Conservation (phyloP, 1,140 invertebrate species). For the Asobara japonica region DNA sequence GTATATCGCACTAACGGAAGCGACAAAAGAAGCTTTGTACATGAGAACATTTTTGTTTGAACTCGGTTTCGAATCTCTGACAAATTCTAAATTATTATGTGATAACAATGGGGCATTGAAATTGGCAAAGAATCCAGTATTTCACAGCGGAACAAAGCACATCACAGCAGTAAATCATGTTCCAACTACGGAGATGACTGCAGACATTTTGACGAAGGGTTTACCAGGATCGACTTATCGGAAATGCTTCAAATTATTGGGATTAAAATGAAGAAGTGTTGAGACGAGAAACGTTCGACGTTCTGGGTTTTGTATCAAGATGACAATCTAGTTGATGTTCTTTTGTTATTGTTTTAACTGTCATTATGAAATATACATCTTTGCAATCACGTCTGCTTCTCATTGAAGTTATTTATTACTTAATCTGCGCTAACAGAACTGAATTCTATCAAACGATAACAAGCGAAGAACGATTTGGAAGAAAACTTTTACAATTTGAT, state of each 20-base stretch:
- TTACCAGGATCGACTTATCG: not conserved
- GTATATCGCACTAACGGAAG: conserved; percentile 2
- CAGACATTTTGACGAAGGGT: not conserved
- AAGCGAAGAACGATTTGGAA: no score
- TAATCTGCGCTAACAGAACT: no score
- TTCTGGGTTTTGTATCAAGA: no score
- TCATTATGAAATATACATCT: no score
- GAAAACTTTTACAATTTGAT: no score
- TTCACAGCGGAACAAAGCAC: not conserved
- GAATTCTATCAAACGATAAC: no score
- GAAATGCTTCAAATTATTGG: not conserved
- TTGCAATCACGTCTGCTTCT: no score
- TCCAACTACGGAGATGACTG: not conserved
- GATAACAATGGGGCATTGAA: conserved; percentile 8
- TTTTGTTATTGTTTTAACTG: no score
- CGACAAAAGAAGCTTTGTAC: conserved; percentile 7
- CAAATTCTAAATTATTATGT: not conserved
- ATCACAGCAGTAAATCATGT: not conserved
- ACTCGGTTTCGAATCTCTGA: not conserved
- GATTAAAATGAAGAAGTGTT: not conserved
- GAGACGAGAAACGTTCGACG: no score
- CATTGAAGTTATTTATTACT: no score
- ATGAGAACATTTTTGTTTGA: not conserved
- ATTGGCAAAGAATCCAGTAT: not conserved
- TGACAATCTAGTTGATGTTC: no score